Evolutionary conservation across 1,140 invertebrate species (phyloP).

Genomic region (Heliconius nattereri): DNA sequence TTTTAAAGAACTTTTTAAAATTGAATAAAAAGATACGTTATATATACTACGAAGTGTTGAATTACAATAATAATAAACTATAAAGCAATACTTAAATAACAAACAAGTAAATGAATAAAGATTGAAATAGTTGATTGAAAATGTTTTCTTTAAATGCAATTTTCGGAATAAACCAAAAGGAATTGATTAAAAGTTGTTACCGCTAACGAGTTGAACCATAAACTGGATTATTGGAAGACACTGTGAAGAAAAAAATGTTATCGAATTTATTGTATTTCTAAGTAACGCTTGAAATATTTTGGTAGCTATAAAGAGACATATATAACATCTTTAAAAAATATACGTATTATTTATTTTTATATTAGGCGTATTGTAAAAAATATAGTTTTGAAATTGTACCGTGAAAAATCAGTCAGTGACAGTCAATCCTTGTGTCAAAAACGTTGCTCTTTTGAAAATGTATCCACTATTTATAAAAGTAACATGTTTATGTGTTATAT

Average conservation of each 20-base stretch:
- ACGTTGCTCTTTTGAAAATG: too few species aligned
- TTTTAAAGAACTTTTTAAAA: too few species aligned
- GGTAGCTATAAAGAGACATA: too few species aligned
- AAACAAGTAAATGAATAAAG: not conserved
- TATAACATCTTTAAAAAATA: not conserved
- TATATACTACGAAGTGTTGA: not conserved
- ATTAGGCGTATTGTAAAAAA: too few species aligned
- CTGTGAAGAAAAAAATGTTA: not conserved
- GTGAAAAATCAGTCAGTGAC: too few species aligned
- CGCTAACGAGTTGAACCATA: slow-evolving; percentile 28
- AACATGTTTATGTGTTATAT: too few species aligned
- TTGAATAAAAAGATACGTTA: not conserved
- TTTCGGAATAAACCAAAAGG: slow-evolving; percentile 24
- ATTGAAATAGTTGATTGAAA: not conserved
- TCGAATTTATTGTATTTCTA: not conserved
- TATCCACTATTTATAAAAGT: too few species aligned
- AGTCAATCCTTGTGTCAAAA: too few species aligned
- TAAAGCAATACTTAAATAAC: not conserved
- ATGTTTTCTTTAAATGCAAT: slow-evolving; percentile 7
- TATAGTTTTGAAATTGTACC: too few species aligned
- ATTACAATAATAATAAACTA: not conserved
- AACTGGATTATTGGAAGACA: slow-evolving; percentile 23
- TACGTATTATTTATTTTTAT: too few species aligned
- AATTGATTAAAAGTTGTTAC: slow-evolving; percentile 26
- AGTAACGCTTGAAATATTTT: not conserved